Base-by-base conservation (phyloP, 2,888 invertebrate species). In the Himalopsyche anomala region DNA sequence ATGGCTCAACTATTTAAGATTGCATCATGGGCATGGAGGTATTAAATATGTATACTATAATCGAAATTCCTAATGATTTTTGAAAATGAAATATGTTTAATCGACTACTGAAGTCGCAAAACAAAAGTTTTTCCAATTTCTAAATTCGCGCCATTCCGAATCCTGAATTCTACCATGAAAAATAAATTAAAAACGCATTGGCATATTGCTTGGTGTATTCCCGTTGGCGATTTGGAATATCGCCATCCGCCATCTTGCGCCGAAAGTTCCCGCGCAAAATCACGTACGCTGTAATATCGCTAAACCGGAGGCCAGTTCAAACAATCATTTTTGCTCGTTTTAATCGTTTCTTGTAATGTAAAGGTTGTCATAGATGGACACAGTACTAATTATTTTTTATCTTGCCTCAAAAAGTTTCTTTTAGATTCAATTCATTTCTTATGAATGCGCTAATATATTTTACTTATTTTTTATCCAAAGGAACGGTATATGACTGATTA, bases 281-380 rank as follows among this genome's bases (percentile, higher is more conserved):
- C 74, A 74, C 74, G 74, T 74, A 74, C 74, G 74, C 38, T 74
- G 74, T 74, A 74, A 74, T 74, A 74, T 74, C 36, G 74, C 74
- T 74, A 74, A 74, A 74, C 74, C 38, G 74, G 74, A 74, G 74
- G 74, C 74, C 69, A 74, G 74, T 74, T 74, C 74, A 74, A 74
- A 74, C 74, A 74, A 74, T 74, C 74, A 74, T 74, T 74, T 74
- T 74, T 74, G 74, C 74, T 74, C 74, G 74, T 74, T 74, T 74
- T 74, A 74, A 74, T 74, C 74, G 74, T 74, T 74, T 74, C 74
- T 74, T 74, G 74, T 74, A 74, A 74, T 74, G 38, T 15, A 5
- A 38, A 38, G 74, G 5, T 36, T 28, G 36, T 12, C 38, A 4
- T 28, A 74, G 38, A 74, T 38, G 74, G 36, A 12, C 5, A 36